Conservation (phyloP, 2,888 invertebrate genomes). For the Phyllotreta striolata region DNA sequence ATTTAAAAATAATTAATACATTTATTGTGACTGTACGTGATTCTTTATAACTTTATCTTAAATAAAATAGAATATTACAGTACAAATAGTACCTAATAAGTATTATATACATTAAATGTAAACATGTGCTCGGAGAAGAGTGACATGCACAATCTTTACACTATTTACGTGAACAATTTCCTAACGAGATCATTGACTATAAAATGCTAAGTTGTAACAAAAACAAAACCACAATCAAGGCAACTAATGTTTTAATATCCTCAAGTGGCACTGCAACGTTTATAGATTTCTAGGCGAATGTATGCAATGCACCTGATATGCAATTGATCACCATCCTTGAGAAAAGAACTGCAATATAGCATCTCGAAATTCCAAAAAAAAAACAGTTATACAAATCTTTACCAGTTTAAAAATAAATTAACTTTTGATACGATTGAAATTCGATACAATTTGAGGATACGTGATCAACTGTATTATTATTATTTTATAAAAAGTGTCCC, state of each 20-base stretch:
- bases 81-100: constrained; percentile 53
- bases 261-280: constrained; percentile 12
- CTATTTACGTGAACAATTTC: constrained; percentile 47
- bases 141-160: constrained; percentile 47
- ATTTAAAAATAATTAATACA: constrained; percentile 39
- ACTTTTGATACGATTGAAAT: too few relatives aligned
- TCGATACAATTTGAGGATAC: background rate
- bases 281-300: constrained; percentile 10
- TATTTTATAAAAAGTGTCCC: constrained; percentile 15
- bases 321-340: background rate
- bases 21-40: constrained; percentile 48
- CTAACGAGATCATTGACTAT: constrained; percentile 57
- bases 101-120: constrained; percentile 49
- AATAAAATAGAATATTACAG: constrained; percentile 52
- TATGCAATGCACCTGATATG: constrained; percentile 15
- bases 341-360: too few relatives aligned
- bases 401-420: too few relatives aligned
- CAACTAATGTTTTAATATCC: constrained; percentile 37
- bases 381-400: too few relatives aligned
- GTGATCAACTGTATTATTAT: constrained; percentile 8
- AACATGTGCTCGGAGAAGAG: constrained; percentile 47
- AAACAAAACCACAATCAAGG: constrained; percentile 47
- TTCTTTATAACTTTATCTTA: constrained; percentile 46
- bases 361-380: too few relatives aligned
- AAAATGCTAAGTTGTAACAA: constrained; percentile 53